Evolutionary conservation across 2,888 invertebrate species (phyloP), one percentile per base, ranked within the genome.

Genomic region (Caenorhabditis doughertyi): DNA sequence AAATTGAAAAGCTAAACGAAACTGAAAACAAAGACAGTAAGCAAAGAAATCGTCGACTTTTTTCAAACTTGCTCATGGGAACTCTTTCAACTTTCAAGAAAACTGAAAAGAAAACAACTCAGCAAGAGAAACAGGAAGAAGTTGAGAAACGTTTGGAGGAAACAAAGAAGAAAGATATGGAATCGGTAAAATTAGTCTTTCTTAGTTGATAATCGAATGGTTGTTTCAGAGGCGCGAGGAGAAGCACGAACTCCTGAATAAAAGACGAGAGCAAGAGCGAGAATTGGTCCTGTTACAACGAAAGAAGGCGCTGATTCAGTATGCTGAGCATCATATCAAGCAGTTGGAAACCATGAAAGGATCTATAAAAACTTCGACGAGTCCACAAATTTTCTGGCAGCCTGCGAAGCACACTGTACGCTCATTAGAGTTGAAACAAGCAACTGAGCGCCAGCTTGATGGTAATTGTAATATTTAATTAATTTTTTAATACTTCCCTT

Each of bases 31-130:
- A 86, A 55, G 90, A 89, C 51, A 87, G 88, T 25, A 82, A 79
- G 16, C 85, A 82, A 32, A 84, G 98, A 86, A 98, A 98, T 93
- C 94, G 95, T 84, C 94, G 98, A 76, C 98, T 99, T 95, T 98
- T 99, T 93, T 97, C 98, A 9, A 88, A 85, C 51, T 95, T 97
- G 23, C 93, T 99, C 53, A 93, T 98, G 70, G 98, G 98, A 4
- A 98, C 98, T 16, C 93, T 99, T 88, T 96, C 97, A 92, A 96
- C 96, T 92, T 98, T 98, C 92, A 95, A 96, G 90, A 96, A 96
- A 91, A 97, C 98, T 92, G 97, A 97, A 53, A 83, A 80, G 55
- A 88, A 89, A 56, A 87, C 79, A 8, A 11, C 62, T 23, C 89
- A 95, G 95, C 96, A 95, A 91, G 95, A 95, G 74, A 96, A 95